phyloP scores from a whole-genome alignment of 2,888 invertebrate genomes.

The Dryococelus australis region DNA sequence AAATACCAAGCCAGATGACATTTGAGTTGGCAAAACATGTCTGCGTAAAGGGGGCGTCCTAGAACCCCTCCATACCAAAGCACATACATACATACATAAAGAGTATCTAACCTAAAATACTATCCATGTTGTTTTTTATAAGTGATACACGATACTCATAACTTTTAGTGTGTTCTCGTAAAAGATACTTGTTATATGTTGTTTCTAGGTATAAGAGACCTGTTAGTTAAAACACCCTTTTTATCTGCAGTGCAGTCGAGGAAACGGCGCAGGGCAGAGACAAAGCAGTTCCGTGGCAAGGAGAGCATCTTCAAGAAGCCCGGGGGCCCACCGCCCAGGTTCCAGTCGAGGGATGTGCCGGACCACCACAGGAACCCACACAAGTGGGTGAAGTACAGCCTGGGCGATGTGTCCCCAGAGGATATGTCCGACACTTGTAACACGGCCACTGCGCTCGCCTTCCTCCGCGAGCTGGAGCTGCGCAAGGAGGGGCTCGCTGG shows the following conservation, averaged over 20 bases:
- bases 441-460: slow-evolving; percentile 78
- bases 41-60: too few relatives aligned
- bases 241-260: background rate
- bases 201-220: background rate
- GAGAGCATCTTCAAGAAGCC: slow-evolving; percentile 84
- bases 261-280: slow-evolving; percentile 58
- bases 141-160: too few relatives aligned
- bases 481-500: slow-evolving; percentile 54
- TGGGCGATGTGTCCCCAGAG: slow-evolving; percentile 76
- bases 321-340: slow-evolving; percentile 63
- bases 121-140: too few relatives aligned
- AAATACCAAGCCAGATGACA: too few relatives aligned
- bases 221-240: background rate
- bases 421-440: slow-evolving; percentile 84
- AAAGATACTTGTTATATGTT: background rate
- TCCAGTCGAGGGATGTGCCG: slow-evolving; percentile 56
- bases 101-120: too few relatives aligned
- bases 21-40: too few relatives aligned
- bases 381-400: slow-evolving; percentile 81
- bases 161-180: too few relatives aligned
- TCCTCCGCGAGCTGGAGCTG: slow-evolving; percentile 73
- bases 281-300: slow-evolving; percentile 70
- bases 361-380: slow-evolving; percentile 76
- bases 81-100: too few relatives aligned
- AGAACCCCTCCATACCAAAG: too few relatives aligned